Percentiles rank a stretch among this genome's conserved stretches.
phyloP scores from a whole-genome alignment of 2,888 invertebrate genomes.

The Carterocephalus palaemon region DNA sequence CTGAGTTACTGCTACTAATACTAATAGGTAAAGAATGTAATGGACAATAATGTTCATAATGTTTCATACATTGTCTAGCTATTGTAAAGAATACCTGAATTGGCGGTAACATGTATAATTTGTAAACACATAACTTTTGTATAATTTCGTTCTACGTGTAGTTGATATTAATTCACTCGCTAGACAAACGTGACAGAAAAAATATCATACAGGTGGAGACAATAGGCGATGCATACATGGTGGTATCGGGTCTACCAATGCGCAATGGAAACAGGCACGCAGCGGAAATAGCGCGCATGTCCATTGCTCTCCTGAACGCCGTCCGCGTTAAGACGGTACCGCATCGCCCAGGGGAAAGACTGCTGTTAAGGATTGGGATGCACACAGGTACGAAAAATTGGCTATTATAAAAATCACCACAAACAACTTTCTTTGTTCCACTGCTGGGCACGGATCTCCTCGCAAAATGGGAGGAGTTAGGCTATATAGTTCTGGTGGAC shows the following conservation, averaged over 20 bases:
- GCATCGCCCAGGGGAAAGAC: conserved; percentile 91
- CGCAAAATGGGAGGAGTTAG: too few species aligned
- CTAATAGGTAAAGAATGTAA: not conserved
- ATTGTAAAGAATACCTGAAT: too few species aligned
- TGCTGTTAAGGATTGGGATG: conserved; percentile 95
- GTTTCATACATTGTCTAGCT: not conserved
- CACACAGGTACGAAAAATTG: conserved; percentile 88
- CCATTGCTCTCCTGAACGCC: conserved; percentile 89
- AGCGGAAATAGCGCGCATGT: conserved; percentile 95
- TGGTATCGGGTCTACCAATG: conserved; percentile 93
- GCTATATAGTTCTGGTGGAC: too few species aligned
- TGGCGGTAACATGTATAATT: too few species aligned
- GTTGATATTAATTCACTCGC: too few species aligned
- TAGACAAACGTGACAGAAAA: too few species aligned
- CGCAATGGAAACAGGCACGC: conserved; percentile 95
- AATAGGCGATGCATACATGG: conserved; percentile 91
- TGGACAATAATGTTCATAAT: not conserved
- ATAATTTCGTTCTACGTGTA: too few species aligned
- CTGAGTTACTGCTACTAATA: not conserved
- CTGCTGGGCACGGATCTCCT: too few species aligned
- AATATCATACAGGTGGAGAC: conserved; percentile 84
- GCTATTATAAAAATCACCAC: not conserved
- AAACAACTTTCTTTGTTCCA: not conserved
- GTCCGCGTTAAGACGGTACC: conserved; percentile 94
- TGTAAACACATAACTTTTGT: too few species aligned